Conservation (phyloP, 2,888 invertebrate species). For the Labia minor region DNA sequence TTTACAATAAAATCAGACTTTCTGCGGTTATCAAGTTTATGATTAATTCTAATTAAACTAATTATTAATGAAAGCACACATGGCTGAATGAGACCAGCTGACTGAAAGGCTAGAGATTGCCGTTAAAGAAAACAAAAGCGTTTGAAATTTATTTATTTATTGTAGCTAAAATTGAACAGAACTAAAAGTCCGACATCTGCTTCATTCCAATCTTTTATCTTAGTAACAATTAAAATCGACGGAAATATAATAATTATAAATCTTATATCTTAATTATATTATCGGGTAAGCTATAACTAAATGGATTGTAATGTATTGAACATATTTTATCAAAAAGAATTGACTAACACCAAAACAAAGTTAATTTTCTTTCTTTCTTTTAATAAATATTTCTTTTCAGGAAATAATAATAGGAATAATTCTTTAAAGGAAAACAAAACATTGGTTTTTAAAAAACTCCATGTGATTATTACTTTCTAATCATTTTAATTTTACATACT, state of each 20-base stretch:
- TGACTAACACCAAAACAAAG: too few relatives aligned
- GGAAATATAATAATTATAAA: not conserved
- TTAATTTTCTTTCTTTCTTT: too few relatives aligned
- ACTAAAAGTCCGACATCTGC: not conserved
- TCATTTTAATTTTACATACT: too few relatives aligned
- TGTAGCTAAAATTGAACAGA: not conserved
- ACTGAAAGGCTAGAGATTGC: not conserved
- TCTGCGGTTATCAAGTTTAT: constrained; percentile 13
- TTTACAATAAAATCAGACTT: not conserved
- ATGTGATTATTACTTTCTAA: too few relatives aligned
- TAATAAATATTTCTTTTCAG: too few relatives aligned
- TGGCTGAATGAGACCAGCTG: not conserved
- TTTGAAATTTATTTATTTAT: not conserved
- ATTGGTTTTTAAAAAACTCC: too few relatives aligned
- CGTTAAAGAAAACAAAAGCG: constrained; percentile 1
- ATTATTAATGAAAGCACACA: constrained; percentile 2
- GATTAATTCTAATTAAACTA: constrained; percentile 8
- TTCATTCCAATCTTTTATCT: not conserved
- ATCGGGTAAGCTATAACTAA: too few relatives aligned
- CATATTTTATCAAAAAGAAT: too few relatives aligned
- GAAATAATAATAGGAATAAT: too few relatives aligned
- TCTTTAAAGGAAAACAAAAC: too few relatives aligned
- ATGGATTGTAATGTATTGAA: too few relatives aligned
- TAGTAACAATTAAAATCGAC: not conserved
- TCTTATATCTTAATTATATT: not conserved